Base-by-base conservation (phyloP, 2,797 vertebrate genomes). In the Huso huso region DNA sequence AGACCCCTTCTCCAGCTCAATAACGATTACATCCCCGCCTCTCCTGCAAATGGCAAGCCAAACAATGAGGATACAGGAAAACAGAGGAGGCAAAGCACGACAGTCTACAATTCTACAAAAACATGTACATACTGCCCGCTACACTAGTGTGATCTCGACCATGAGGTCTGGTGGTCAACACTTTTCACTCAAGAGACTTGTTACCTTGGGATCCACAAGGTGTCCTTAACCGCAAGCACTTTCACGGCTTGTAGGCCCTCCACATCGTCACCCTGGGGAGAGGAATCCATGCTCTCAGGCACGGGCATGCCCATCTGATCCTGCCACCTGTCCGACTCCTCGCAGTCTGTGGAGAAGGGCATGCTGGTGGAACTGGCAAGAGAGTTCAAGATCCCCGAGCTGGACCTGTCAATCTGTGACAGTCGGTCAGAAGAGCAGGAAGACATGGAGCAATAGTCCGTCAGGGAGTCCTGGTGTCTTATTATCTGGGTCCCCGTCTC, bases 131-230 rank as follows among this genome's bases (percentile, higher is more conserved):
- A 4, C 23, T 37, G 23, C 23, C 23, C 23, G 23, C 23, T 37
- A 37, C 23, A 37, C 23, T 37, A 37, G 23, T 37, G 23, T 37
- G 4, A 37, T 37, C 23, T 37, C 23, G 1, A 37, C 23, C 23
- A 37, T 37, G 23, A 37, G 23, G 23, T 37, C 23, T 3, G 23
- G 23, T 37, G 23, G 23, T 2, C 2, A 37, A 37, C 23, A 4
- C 23, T 37, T 37, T 23, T 23, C 23, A 65, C 15, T 63, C 61
- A 55, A 0, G 1, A 60, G 66, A 55, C 10, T 57, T 10, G 53
- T 64, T 73, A 96, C 95, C 96, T 97, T 73, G 95, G 94, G 69
- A 99, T 87, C 96, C 96, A 98, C 65, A 99, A 76, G 64, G 92
- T 85, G 68, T 92, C 92, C 64, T 85, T 93, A 1, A 98, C 94